Evolutionary conservation across 2,888 invertebrate species (phyloP).

Genomic region (Eupeodes latifasciatus): DNA sequence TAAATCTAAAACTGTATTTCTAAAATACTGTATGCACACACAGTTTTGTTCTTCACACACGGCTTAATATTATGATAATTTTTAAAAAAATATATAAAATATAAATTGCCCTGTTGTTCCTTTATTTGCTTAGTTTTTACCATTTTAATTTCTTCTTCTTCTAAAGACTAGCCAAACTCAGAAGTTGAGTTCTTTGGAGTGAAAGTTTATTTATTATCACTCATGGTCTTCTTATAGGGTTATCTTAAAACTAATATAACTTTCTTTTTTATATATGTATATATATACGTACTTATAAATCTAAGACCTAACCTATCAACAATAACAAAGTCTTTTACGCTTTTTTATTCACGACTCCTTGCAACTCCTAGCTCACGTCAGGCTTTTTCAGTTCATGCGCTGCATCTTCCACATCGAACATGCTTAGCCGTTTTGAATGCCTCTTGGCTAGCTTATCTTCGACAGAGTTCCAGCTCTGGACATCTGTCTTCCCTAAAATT

Average conservation of each 20-base stretch:
- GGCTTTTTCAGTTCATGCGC: constrained; percentile 44
- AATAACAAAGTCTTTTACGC: constrained; percentile 62
- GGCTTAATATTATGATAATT: not conserved
- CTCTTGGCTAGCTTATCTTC: constrained; percentile 75
- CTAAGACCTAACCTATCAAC: constrained; percentile 40
- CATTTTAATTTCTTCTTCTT: not conserved
- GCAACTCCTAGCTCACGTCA: constrained; percentile 3
- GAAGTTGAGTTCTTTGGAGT: constrained; percentile 18
- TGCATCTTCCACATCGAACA: constrained; percentile 45
- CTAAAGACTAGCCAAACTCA: constrained; percentile 42
- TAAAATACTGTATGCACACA: constrained; percentile 66
- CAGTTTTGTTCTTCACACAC: constrained; percentile 47
- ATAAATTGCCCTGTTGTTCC: constrained; percentile 20
- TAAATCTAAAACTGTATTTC: constrained; percentile 51
- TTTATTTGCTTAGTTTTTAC: constrained; percentile 7
- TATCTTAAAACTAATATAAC: constrained; percentile 37
- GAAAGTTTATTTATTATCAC: not conserved
- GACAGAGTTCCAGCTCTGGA: constrained; percentile 87
- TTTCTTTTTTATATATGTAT: constrained; percentile 1
- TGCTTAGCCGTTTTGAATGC: constrained; percentile 57
- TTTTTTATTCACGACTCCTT: constrained; percentile 3
- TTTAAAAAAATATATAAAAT: constrained; percentile 13
- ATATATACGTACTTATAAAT: not conserved
- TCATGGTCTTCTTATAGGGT: constrained; percentile 2
- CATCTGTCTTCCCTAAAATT: constrained; percentile 85